phyloP scores from a whole-genome alignment of 2,113 vertebrate genomes.

The Chinchilla lanigera region DNA sequence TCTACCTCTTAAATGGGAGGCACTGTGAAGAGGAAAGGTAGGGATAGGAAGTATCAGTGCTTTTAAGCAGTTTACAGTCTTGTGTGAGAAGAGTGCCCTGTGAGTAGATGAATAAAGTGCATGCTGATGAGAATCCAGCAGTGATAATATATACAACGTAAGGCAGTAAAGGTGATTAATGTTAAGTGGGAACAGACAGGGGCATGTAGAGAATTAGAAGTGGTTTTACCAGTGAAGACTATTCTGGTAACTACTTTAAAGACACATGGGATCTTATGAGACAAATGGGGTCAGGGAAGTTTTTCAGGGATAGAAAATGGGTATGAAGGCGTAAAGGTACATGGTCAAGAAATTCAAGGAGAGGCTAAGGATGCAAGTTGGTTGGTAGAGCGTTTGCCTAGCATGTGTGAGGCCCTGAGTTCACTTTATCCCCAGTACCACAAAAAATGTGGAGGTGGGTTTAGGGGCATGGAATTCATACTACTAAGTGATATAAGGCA shows the following conservation, averaged over 20 bases:
- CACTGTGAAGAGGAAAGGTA: conserved; percentile 27
- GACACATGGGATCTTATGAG: neutral
- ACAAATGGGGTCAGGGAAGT: neutral
- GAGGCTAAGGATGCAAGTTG: neutral
- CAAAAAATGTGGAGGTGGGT: neutral
- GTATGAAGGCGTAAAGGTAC: neutral
- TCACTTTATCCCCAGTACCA: neutral
- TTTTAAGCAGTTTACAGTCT: conserved; percentile 12
- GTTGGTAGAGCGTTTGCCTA: neutral
- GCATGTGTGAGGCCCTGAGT: neutral
- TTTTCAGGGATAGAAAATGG: neutral
- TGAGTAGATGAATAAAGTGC: neutral
- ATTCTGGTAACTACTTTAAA: conserved; percentile 20
- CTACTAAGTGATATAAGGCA: neutral
- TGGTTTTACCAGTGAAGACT: conserved; percentile 28
- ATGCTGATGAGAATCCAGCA: neutral
- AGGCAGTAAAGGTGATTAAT: neutral
- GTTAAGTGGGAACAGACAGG: neutral
- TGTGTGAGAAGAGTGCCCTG: neutral
- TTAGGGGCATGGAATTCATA: neutral
- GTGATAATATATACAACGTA: neutral
- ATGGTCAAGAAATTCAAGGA: conserved; percentile 3
- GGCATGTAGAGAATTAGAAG: neutral
- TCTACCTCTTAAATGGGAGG: neutral
- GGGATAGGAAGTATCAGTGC: neutral